phyloP scores from a whole-genome alignment of 2,888 invertebrate genomes.

The Cistogaster globosa region DNA sequence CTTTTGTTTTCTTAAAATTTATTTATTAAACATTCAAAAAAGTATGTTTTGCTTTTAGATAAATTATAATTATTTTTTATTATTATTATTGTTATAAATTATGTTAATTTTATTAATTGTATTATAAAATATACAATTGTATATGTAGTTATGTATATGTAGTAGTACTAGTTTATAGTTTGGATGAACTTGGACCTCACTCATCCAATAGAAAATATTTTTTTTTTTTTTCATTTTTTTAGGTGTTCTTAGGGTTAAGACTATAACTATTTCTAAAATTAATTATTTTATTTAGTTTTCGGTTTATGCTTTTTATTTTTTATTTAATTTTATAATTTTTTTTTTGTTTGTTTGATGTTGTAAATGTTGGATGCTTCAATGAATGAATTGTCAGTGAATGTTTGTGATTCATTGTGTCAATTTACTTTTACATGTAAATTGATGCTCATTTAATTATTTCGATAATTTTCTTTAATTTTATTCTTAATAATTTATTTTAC shows the following conservation, averaged over 20 bases:
- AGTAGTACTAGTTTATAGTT: slow-evolving; percentile 2
- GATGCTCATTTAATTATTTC: not conserved
- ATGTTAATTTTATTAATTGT: slow-evolving; percentile 31
- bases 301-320: not conserved
- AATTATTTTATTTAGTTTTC: not conserved
- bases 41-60: slow-evolving; percentile 50
- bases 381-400: slow-evolving; percentile 4
- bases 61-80: slow-evolving; percentile 34
- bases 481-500: not conserved
- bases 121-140: slow-evolving; percentile 6
- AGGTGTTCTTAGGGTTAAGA: not conserved
- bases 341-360: not conserved
- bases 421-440: not conserved
- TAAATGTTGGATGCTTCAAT: slow-evolving; percentile 8
- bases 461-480: not conserved
- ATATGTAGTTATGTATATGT: not conserved
- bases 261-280: slow-evolving; percentile 3
- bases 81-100: slow-evolving; percentile 51
- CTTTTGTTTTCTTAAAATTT: slow-evolving; percentile 60
- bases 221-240: too few species aligned
- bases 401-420: not conserved
- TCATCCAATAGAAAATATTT: not conserved
- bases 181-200: slow-evolving; percentile 6
- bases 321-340: not conserved
- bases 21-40: slow-evolving; percentile 71